Evolutionary conservation across 2,113 vertebrate genomes (phyloP).

Genomic region (Tachysurus fulvidraco): DNA sequence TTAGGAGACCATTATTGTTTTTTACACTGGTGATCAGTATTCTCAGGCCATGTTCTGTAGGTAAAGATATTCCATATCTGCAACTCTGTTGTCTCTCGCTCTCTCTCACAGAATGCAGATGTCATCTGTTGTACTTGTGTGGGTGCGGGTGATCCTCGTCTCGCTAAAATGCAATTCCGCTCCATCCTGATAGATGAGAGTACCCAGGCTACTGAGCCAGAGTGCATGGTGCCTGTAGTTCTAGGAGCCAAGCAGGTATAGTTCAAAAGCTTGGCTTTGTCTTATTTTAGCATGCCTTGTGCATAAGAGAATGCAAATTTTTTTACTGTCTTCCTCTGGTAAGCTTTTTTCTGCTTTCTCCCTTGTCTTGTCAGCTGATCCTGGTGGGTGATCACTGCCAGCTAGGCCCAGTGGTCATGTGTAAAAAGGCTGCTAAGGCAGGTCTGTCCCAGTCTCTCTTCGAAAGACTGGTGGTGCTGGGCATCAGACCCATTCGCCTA

Average conservation of each 20-base stretch:
- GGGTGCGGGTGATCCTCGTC: slow-evolving; percentile 90
- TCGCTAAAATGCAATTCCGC: slow-evolving; percentile 99
- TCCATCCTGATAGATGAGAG: slow-evolving; percentile 98
- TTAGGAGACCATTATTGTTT: background rate
- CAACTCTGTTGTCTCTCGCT: background rate
- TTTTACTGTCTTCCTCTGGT: background rate
- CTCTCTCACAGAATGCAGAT: slow-evolving; percentile 83
- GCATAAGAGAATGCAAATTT: background rate
- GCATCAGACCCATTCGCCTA: slow-evolving; percentile 95
- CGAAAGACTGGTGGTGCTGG: slow-evolving; percentile 92
- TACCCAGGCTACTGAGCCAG: slow-evolving; percentile 95
- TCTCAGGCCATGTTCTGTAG: background rate
- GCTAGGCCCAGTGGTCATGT: slow-evolving; percentile 97
- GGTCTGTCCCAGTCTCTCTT: slow-evolving; percentile 95
- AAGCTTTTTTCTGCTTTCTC: background rate
- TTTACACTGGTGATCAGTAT: background rate
- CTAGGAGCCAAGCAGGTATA: slow-evolving; percentile 94
- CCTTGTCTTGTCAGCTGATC: slow-evolving; percentile 79
- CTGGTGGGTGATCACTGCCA: slow-evolving; percentile 98
- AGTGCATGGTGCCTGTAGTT: slow-evolving; percentile 97
- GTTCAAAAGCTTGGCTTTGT: background rate
- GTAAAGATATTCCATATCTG: background rate
- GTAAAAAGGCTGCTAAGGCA: slow-evolving; percentile 96
- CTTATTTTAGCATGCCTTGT: background rate
- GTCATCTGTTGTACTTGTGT: slow-evolving; percentile 98